phyloP scores from a whole-genome alignment of 1,140 invertebrate species.

The Chrysomallon squamiferum region DNA sequence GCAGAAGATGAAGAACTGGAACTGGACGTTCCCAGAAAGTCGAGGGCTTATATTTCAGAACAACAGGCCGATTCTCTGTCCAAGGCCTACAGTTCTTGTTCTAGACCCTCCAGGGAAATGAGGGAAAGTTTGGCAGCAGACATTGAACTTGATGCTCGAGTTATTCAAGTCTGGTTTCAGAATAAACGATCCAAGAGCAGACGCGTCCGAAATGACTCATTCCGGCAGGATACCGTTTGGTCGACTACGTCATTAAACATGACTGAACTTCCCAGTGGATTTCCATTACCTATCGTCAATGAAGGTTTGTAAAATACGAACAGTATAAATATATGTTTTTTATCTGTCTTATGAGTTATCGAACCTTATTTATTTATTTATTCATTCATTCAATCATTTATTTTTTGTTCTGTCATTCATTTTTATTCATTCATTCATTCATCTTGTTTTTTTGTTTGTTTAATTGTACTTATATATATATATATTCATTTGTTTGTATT shows the following conservation, averaged over 20 bases:
- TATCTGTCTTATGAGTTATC: neutral
- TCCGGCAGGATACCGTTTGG: neutral
- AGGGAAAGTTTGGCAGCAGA: slow-evolving; percentile 17
- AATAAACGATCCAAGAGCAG: slow-evolving; percentile 1
- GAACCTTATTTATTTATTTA: neutral
- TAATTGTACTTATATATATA: neutral
- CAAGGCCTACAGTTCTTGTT: slow-evolving; percentile 3
- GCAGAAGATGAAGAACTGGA: slow-evolving; percentile 5
- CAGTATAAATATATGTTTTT: neutral
- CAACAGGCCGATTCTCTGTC: slow-evolving; percentile 11
- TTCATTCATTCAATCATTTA: neutral
- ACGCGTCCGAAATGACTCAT: neutral
- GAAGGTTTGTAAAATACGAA: slow-evolving; percentile 11
- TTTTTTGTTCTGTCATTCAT: neutral
- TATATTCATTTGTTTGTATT: neutral
- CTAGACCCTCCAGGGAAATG: slow-evolving; percentile 11
- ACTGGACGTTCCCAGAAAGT: neutral
- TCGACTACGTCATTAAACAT: neutral
- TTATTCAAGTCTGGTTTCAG: slow-evolving; percentile 19
- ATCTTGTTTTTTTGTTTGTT: neutral
- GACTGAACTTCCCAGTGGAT: slow-evolving; percentile 15
- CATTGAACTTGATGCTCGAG: slow-evolving; percentile 2
- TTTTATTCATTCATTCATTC: neutral
- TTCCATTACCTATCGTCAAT: slow-evolving; percentile 31
- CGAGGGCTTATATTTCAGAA: neutral